Base-by-base conservation (phyloP, 2,888 invertebrate genomes). In the Cephus rjabovi region DNA sequence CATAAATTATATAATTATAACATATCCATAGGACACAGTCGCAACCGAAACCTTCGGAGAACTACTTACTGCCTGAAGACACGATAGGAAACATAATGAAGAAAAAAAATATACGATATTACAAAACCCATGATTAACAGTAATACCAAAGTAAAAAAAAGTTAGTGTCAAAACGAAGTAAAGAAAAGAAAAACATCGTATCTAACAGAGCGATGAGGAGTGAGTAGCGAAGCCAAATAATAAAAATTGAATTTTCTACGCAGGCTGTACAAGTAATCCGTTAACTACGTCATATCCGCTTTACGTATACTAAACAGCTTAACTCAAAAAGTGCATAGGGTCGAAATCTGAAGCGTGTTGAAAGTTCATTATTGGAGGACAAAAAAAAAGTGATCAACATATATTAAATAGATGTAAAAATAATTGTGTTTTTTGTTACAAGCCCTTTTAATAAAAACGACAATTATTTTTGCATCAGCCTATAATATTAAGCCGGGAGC, bases 161-260 rank as follows among this genome's bases (percentile, higher is more conserved):
- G 71, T 33, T 31, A 71, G 71, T 33, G 30, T 12, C 31, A 70
- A 33, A 70, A 30, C 12, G 12, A 71, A 34, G 12, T 15, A 34
- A 71, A 34, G 15, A 71, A 71, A 15, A 30, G 11, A 71, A 34
- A 71, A 71, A 33, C 12, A 31, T 31, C 71, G 71, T 12, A n/a
- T 56, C 56, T 56, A 56, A 71, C 31, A 31, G 71, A 71, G 71
- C 71, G 71, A 34, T 71, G 71, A 31, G 12, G n/a, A 71, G 56
- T 56, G 56, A 56, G 23, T 23, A 33, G 31, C 31, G 30, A 34
- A 71, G 71, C 31, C 30, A 71, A 71, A 71, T 30, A 33, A 71
- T 33, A 34, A 71, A 23, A 71, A 34, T 30, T 12, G 12, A 71
- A 15, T 9, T 71, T 71, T 71, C 71, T n/a, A 71, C 71, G 31